phyloP scores from a whole-genome alignment of 2,113 vertebrate species.

The Macrotus californicus region DNA sequence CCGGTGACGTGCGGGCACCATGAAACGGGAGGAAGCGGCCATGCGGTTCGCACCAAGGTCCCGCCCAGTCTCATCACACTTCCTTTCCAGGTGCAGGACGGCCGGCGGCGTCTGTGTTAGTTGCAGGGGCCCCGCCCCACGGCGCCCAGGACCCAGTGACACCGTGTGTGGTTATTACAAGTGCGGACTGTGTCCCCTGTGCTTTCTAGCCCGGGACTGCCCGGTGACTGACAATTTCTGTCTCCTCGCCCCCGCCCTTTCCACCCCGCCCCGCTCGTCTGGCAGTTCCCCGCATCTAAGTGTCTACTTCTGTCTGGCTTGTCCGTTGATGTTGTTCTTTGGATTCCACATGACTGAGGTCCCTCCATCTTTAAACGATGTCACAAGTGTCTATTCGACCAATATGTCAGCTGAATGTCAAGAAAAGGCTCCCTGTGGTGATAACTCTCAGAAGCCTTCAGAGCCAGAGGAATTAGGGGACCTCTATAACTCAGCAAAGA shows the following conservation, averaged over 20 bases:
- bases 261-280: neutral
- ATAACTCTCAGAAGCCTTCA: neutral
- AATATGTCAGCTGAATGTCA: neutral
- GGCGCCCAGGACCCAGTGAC: neutral
- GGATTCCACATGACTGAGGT: neutral
- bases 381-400: neutral
- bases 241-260: neutral
- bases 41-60: neutral
- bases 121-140: neutral
- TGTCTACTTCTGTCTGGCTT: neutral
- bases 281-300: neutral
- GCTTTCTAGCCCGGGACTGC: neutral
- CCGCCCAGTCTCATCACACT: neutral
- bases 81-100: neutral
- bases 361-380: neutral
- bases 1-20: neutral
- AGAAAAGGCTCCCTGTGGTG: neutral
- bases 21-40: neutral
- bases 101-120: neutral
- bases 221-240: neutral
- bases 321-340: neutral
- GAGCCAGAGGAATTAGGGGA: neutral
- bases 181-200: neutral
- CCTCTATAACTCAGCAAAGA: neutral
- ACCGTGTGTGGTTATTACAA: accelerated